A percentile compares a stretch with the other conserved stretches of the same genome.
Conservation (phyloP, 2,113 vertebrate species). For the Rattus norvegicus region GRCr8 NC_086027.1:103576001-103576500, state of each 20-base stretch:
- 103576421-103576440: background rate
- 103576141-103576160: background rate
- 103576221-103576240: background rate
- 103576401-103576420: background rate
- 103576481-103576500: background rate
- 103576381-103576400: background rate
- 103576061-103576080: background rate
- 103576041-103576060: background rate
- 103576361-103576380: background rate
- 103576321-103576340: background rate
- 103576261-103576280: background rate
- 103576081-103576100: background rate
- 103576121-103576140: background rate
- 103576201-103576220: background rate
- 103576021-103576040: background rate
- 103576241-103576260: background rate
- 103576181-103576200: background rate
- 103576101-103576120: background rate
- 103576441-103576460: background rate
- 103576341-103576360: background rate
- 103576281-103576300: background rate
- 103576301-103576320: background rate
- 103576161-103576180: background rate
- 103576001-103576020: background rate
- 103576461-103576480: background rate